A percentile compares a stretch with the other conserved stretches of the same genome.
Conservation (phyloP, 2,797 vertebrate genomes). For the Fistularia commersonii region DNA sequence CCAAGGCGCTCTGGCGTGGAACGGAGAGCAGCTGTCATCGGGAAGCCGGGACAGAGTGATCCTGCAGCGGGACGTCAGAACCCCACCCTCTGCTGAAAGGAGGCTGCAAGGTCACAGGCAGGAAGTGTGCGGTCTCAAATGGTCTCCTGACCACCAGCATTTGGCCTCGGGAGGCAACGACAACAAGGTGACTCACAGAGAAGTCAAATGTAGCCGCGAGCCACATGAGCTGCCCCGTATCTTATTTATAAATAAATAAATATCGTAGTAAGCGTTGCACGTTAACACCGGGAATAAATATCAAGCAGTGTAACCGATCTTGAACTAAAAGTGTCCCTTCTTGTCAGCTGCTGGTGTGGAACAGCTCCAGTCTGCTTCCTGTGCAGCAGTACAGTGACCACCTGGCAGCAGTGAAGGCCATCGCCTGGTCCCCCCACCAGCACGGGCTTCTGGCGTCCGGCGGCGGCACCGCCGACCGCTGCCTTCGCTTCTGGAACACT, state of each 20-base stretch:
- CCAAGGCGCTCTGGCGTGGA: conserved; percentile 82
- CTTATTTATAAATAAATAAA: no score
- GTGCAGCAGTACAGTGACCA: conserved; percentile 84
- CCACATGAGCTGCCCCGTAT: no score
- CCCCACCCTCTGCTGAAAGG: conserved; percentile 73
- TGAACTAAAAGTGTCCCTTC: neutral
- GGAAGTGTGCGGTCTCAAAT: conserved; percentile 83
- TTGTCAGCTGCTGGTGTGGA: conserved; percentile 79
- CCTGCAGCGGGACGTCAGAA: conserved; percentile 78
- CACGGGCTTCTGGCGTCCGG: conserved; percentile 81
- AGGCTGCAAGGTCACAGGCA: conserved; percentile 82
- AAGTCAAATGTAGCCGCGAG: neutral
- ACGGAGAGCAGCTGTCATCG: conserved; percentile 82
- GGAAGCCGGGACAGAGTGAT: conserved; percentile 82
- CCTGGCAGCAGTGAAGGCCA: conserved; percentile 82
- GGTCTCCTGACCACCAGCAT: conserved; percentile 84
- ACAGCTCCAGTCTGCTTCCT: conserved; percentile 80
- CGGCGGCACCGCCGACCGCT: conserved; percentile 82
- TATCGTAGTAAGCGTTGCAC: no score
- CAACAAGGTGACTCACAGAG: conserved; percentile 73
- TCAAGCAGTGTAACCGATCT: no score
- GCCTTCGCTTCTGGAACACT: conserved; percentile 85
- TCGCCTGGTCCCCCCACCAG: conserved; percentile 84
- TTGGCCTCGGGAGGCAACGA: conserved; percentile 83
- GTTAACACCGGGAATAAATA: no score